Conservation (phyloP, 1,140 invertebrate species). For the Forficula auricularia region DNA sequence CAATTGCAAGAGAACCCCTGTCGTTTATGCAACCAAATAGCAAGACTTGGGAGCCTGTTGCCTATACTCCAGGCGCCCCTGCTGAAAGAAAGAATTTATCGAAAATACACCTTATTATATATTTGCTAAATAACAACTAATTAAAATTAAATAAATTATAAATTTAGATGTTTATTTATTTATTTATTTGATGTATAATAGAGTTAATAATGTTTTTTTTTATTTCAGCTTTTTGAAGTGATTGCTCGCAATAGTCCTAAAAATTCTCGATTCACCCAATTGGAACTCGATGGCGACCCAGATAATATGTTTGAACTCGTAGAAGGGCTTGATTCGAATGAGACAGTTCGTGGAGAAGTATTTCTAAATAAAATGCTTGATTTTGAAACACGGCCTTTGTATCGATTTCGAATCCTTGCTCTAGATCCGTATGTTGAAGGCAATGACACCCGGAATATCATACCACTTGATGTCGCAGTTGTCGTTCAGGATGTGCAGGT, state of each 20-base stretch:
- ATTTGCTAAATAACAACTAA: too few species aligned
- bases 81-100: too few species aligned
- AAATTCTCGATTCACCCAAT: constrained; percentile 52
- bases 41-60: too few species aligned
- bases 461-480: constrained; percentile 57
- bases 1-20: too few species aligned
- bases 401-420: constrained; percentile 21
- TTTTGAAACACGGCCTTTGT: constrained; percentile 70
- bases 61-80: too few species aligned
- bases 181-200: constrained; percentile 1
- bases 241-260: constrained; percentile 58
- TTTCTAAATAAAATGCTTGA: constrained; percentile 55
- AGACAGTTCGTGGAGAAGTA: constrained; percentile 55
- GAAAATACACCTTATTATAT: too few species aligned
- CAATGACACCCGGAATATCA: constrained; percentile 69
- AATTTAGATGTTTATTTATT: constrained; percentile 4
- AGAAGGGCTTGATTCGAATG: constrained; percentile 50
- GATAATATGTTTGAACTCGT: constrained; percentile 48
- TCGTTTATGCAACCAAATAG: too few species aligned
- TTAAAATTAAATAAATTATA: constrained; percentile 1
- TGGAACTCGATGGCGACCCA: constrained; percentile 41
- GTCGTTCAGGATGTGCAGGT: constrained; percentile 67
- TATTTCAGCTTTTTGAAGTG: constrained; percentile 59
- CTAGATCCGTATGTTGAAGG: constrained; percentile 71
- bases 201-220: constrained; percentile 18